Base-by-base conservation (phyloP, 2,113 vertebrate genomes). In the Ophthalmotilapia sp. region DNA sequence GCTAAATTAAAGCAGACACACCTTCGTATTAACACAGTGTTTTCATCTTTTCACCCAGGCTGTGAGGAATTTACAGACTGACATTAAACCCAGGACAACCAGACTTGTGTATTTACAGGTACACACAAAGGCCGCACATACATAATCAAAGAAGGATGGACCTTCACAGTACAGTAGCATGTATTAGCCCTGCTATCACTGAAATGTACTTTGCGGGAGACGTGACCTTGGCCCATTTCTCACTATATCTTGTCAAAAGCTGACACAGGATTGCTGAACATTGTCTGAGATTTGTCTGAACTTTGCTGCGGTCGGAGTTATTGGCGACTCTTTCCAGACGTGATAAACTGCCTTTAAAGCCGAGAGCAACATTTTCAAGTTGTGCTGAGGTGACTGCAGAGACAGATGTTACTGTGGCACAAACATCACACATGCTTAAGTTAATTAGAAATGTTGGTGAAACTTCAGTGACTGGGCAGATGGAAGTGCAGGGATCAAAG, bases 161-260 rank as follows among this genome's bases (percentile, higher is more conserved):
- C 79, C 45, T 17, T 58, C 58, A 29, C 75, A 49, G 83, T 36
- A 47, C 42, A 51, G 12, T 7, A 15, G 36, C 53, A 19, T 42
- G 33, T n/a, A 79, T 75, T 31, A 53, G 38, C 55, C 62, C 77
- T 13, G 7, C 62, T 87, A 62, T 87, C 79, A 60, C 31, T 55
- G 4, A 8, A 21, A 36, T 77, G 33, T 56, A 14, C 45, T 84
- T 80, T 93, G 86, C 85, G 75, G 88, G 83, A 81, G 40, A 68
- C 2, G 4, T 60, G 92, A 90, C 90, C 93, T 90, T 91, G 88
- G 90, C 89, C 91, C 82, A 82, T 40, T 91, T 94, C 79, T 40
- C 15, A 49, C 77, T 54, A 82, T n/a, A 73, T 36, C 79, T 81
- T 80, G 89, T 88, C 84, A 68, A 33, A 83, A 81, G 70, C 80